These are phyloP conservation scores for Sebastes itinus DNA, from an alignment of 2,797 vertebrate species.

Conservation along the genomic window DNA sequence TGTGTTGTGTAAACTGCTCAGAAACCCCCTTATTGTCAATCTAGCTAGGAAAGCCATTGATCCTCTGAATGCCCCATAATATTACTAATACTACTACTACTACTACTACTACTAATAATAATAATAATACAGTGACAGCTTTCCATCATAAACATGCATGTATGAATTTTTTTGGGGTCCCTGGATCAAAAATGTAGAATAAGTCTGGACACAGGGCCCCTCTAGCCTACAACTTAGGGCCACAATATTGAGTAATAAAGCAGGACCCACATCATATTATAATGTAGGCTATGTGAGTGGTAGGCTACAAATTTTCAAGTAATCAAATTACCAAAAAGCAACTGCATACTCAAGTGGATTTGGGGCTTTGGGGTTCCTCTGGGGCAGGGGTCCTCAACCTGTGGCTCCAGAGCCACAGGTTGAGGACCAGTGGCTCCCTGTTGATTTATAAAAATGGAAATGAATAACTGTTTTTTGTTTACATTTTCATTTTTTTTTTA, in stretches of 20 bases:
- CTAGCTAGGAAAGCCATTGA: too few species aligned
- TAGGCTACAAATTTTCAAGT: neutral
- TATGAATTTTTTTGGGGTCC: neutral
- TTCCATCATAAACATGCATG: neutral
- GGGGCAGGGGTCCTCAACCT: too few species aligned
- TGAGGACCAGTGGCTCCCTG: too few species aligned
- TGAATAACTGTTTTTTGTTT: too few species aligned
- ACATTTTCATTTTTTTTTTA: too few species aligned
- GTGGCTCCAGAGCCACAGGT: accelerated
- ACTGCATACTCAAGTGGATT: neutral
- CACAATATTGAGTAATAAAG: neutral
- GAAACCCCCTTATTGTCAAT: too few species aligned
- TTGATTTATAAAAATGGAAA: too few species aligned
- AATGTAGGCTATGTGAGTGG: neutral
- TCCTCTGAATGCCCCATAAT: too few species aligned
- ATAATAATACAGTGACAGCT: neutral
- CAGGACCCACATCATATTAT: neutral
- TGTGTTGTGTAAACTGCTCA: too few species aligned
- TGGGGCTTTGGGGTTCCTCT: neutral
- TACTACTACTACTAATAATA: accelerated
- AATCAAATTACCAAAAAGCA: neutral
- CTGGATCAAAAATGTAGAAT: neutral
- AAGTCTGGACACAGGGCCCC: neutral
- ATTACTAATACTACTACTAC: too few species aligned
- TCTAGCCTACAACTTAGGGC: neutral